Evolutionary conservation across 2,113 vertebrate species (phyloP).

Genomic region (Atlantisia rogersi): DNA sequence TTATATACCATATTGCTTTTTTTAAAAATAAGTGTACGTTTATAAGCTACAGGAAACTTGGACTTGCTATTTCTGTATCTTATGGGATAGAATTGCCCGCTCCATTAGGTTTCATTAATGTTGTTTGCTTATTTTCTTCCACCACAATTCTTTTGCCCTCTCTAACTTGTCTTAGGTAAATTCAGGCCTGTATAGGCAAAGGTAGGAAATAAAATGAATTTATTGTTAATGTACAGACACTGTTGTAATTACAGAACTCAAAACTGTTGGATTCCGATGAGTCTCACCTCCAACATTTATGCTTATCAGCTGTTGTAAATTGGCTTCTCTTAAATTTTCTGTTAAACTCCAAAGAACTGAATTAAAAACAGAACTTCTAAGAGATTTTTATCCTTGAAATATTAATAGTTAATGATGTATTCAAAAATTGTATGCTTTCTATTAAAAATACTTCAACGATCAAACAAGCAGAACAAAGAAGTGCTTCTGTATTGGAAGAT

Average conservation of each 20-base stretch:
- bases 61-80: background rate
- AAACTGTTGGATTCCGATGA: background rate
- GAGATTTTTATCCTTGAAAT: constrained; percentile 8
- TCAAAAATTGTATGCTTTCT: background rate
- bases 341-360: background rate
- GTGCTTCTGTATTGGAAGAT: background rate
- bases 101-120: background rate
- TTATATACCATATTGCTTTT: background rate
- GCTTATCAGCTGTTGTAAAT: background rate
- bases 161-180: background rate
- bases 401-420: background rate
- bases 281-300: background rate
- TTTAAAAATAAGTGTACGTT: background rate
- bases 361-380: constrained; percentile 6
- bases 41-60: background rate
- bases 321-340: background rate
- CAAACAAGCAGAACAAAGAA: background rate
- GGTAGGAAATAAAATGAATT: background rate
- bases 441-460: background rate
- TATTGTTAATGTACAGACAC: background rate
- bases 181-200: background rate
- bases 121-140: background rate
- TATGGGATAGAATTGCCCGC: background rate
- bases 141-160: background rate
- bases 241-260: background rate